Evolutionary conservation across 2,888 invertebrate genomes (phyloP).

Genomic region (Drosophila mettleri): DNA sequence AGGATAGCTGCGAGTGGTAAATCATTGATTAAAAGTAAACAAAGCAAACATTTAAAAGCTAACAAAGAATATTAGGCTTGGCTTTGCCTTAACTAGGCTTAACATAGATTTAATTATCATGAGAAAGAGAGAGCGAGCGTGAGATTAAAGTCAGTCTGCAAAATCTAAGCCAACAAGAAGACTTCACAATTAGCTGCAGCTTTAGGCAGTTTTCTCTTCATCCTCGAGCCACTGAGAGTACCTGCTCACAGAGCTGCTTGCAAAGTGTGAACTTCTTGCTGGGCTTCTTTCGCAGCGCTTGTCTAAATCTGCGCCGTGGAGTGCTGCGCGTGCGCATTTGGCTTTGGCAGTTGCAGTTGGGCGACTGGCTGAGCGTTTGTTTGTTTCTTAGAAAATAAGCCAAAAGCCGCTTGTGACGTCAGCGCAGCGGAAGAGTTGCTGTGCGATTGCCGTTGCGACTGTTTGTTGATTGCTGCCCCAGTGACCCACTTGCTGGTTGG

Average conservation of each 20-base stretch:
- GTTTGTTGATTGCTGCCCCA: conserved; percentile 70
- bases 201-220: not conserved
- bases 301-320: not conserved
- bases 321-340: conserved; percentile 3
- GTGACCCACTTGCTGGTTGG: conserved; percentile 69
- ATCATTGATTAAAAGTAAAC: no score
- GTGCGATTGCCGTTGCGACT: conserved; percentile 40
- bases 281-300: not conserved
- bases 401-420: conserved; percentile 54
- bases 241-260: not conserved
- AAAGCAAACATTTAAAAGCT: no score
- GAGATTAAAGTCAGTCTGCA: not conserved
- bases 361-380: not conserved
- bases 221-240: not conserved
- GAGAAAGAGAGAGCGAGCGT: not conserved
- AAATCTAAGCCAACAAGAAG: no score
- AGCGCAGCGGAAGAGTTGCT: conserved; percentile 55
- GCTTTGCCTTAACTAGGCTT: no score
- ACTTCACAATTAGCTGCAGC: not conserved
- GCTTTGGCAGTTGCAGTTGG: not conserved
- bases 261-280: no score
- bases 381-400: not conserved
- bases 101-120: no score
- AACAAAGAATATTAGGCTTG: no score
- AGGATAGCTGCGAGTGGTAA: no score